Evolutionary conservation across 2,797 vertebrate genomes (phyloP).

Genomic region (Enteromius trimaculatus): DNA sequence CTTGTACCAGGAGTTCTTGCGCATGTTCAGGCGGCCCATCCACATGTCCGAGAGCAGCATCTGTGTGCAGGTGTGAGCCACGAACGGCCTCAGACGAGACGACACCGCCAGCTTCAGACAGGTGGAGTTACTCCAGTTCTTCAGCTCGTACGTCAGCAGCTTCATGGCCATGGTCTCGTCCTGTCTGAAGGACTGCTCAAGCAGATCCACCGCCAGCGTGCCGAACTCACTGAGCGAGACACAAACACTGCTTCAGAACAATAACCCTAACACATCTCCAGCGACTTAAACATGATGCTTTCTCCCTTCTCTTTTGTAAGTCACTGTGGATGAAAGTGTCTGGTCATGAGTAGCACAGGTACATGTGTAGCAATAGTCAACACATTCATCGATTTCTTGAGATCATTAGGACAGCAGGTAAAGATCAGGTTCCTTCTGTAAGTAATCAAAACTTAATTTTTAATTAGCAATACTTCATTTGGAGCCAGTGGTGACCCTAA

Average conservation of each 20-base stretch:
- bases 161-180: conserved; percentile 99
- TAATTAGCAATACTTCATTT: too few relatives aligned
- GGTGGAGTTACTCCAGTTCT: conserved; percentile 99
- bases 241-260: not conserved
- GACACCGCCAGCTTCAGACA: conserved; percentile 97
- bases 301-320: too few relatives aligned
- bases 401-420: too few relatives aligned
- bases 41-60: conserved; percentile 99
- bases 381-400: too few relatives aligned
- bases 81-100: conserved; percentile 91
- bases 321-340: too few relatives aligned
- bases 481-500: too few relatives aligned
- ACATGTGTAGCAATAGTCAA: too few relatives aligned
- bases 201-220: conserved; percentile 91
- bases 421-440: too few relatives aligned
- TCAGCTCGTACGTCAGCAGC: conserved; percentile 95
- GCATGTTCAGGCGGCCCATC: conserved; percentile 99
- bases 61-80: conserved; percentile 97
- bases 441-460: too few relatives aligned
- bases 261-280: too few relatives aligned
- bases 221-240: conserved; percentile 88
- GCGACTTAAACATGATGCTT: too few relatives aligned
- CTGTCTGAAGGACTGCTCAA: conserved; percentile 96
- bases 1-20: conserved; percentile 99
- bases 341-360: too few relatives aligned